phyloP scores from a whole-genome alignment of 2,888 invertebrate species.

The Mactromeris polynyma region DNA sequence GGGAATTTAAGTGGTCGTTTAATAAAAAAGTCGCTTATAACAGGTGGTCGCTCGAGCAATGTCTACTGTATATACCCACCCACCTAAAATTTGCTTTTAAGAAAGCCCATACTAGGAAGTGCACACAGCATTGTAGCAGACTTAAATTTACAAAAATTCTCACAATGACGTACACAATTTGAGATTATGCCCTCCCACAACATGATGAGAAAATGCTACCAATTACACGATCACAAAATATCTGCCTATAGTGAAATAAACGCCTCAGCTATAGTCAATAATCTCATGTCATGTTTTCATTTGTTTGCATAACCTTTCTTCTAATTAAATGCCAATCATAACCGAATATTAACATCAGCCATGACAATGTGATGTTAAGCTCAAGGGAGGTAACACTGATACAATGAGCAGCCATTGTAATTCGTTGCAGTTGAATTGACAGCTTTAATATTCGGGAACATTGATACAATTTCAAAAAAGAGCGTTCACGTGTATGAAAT shows the following conservation, averaged over 20 bases:
- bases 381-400: background rate
- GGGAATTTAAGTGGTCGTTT: too few relatives aligned
- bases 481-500: too few relatives aligned
- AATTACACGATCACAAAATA: background rate
- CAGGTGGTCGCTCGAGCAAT: too few relatives aligned
- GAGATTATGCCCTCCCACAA: background rate
- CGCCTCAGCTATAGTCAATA: background rate
- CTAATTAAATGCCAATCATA: slow-evolving; percentile 5
- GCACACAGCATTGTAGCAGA: background rate
- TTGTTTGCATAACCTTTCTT: background rate
- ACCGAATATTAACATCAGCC: background rate
- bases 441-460: background rate
- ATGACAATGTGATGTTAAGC: background rate
- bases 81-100: too few relatives aligned
- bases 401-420: background rate
- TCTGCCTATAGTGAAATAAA: background rate
- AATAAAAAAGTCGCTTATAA: too few relatives aligned
- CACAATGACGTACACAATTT: background rate
- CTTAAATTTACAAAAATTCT: background rate
- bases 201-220: background rate
- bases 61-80: too few relatives aligned
- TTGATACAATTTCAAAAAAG: background rate
- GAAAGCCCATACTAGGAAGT: too few relatives aligned
- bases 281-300: background rate
- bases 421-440: background rate